Base-by-base conservation (phyloP, 2,888 invertebrate genomes). In the Zhuqinia jingwanae region DNA sequence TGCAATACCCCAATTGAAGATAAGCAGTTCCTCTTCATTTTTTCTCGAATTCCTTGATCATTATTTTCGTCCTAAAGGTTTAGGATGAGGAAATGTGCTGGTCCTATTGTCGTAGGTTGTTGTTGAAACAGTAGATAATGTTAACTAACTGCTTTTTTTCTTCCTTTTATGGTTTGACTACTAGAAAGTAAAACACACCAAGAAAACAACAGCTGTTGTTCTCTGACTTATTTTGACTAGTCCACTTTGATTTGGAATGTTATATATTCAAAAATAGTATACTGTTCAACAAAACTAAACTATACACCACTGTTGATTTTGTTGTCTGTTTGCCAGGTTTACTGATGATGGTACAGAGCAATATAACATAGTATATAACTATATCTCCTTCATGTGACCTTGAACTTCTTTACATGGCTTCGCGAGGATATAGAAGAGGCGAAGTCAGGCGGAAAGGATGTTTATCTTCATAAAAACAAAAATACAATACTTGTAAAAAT, bases 381-480 rank as follows among this genome's bases (percentile, higher is more conserved):
- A 17, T 25, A 25, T 56, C 76, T 53, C 76, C 76, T 56, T 76
- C 56, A 76, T n/a, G 30, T 53, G 50, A 75, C 50, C 75, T 75
- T 53, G 75, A 47, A 75, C 50, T 50, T 75, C 30, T 56, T 53
- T 50, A 50, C 36, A 45, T 10, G 45, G 20, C 17, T 60, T 25
- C 25, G 27, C 58, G 13, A 60, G 11, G 58, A 13, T 22, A 13
- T 60, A 10, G 27, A 22, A 60, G 25, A 60, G 58, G 27, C 27
- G 25, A 13, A 10, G 10, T 11, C 27, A 25, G 50, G 13, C 50
- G 3, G 50, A 10, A 25, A 11, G 20, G 60, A 60, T 11, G 36
- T 36, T 36, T 8, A 20, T n/a, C n/a, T n/a, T n/a, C n/a, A n/a
- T n/a, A n/a, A n/a, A n/a, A n/a, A n/a, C n/a, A 53, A 17, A 20